Evolutionary conservation across 2,113 vertebrate genomes (phyloP).

Genomic region (Tamias sibiricus): DNA sequence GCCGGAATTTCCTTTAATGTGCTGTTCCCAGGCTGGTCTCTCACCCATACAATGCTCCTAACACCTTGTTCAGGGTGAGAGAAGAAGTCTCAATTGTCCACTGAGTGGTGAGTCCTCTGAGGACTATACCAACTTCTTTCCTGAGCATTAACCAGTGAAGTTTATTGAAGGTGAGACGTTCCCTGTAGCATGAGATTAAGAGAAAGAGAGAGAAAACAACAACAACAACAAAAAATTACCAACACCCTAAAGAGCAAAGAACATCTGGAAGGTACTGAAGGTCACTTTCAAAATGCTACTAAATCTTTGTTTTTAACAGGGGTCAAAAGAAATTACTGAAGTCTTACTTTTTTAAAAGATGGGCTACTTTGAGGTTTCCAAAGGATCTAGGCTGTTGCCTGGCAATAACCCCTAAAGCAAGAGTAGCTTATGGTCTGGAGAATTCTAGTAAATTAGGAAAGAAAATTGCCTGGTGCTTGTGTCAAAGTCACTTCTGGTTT

Average conservation of each 20-base stretch:
- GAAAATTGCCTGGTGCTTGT: constrained; percentile 29
- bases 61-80: neutral
- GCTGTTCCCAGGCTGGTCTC: neutral
- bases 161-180: neutral
- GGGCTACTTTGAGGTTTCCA: neutral
- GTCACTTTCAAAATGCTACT: constrained; percentile 23
- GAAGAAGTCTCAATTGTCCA: neutral
- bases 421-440: neutral
- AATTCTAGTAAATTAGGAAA: constrained; percentile 55
- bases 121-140: neutral
- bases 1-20: neutral
- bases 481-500: constrained; percentile 47
- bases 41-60: too few relatives aligned
- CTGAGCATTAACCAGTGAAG: neutral
- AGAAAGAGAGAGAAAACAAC: too few relatives aligned
- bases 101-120: neutral
- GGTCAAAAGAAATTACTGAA: constrained; percentile 51
- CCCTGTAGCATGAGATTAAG: neutral
- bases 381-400: constrained; percentile 48
- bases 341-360: constrained; percentile 55
- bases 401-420: constrained; percentile 39
- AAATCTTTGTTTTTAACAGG: constrained; percentile 13
- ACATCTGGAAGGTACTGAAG: neutral
- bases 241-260: neutral
- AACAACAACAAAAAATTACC: neutral